Percentiles rank a stretch among this genome's conserved stretches.
Conservation (phyloP, 2,113 vertebrate genomes). For the Gadus chalcogrammus region DNA sequence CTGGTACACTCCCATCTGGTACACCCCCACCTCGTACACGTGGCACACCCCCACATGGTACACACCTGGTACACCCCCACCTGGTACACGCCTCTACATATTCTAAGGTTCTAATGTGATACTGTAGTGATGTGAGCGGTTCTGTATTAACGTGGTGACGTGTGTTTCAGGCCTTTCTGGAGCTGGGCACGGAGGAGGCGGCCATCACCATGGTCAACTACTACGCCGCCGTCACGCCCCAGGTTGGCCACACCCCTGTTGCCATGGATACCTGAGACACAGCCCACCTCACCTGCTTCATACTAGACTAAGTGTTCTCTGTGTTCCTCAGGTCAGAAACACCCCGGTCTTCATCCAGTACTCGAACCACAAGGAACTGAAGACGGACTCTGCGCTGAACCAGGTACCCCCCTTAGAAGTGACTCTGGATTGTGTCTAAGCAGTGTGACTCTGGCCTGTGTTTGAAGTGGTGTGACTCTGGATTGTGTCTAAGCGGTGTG, state of each 20-base stretch:
- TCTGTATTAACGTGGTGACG: neutral
- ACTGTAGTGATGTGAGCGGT: neutral
- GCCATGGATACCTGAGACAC: too few relatives aligned
- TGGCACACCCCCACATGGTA: too few relatives aligned
- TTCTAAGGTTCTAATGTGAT: neutral
- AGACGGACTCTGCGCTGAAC: constrained; percentile 95
- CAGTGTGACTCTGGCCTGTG: neutral
- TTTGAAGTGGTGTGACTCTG: neutral
- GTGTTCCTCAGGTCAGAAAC: constrained; percentile 84
- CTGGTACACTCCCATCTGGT: too few relatives aligned
- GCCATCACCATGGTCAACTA: constrained; percentile 98
- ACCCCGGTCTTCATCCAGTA: constrained; percentile 96
- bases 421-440: neutral
- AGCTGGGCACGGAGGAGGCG: constrained; percentile 94
- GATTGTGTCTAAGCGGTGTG: neutral
- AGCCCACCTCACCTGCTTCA: too few relatives aligned
- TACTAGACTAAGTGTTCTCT: too few relatives aligned
- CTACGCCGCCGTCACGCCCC: constrained; percentile 93
- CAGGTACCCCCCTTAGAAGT: constrained; percentile 51
- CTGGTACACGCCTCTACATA: neutral
- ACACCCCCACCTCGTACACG: too few relatives aligned
- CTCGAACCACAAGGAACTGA: constrained; percentile 98
- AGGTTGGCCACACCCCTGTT: constrained; percentile 64
- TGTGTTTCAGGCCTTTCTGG: constrained; percentile 86
- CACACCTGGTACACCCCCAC: too few relatives aligned